These are phyloP conservation scores for Rhimphoctona megacephalus DNA, from an alignment of 2,888 invertebrate species.

Conservation along the genomic window DNA sequence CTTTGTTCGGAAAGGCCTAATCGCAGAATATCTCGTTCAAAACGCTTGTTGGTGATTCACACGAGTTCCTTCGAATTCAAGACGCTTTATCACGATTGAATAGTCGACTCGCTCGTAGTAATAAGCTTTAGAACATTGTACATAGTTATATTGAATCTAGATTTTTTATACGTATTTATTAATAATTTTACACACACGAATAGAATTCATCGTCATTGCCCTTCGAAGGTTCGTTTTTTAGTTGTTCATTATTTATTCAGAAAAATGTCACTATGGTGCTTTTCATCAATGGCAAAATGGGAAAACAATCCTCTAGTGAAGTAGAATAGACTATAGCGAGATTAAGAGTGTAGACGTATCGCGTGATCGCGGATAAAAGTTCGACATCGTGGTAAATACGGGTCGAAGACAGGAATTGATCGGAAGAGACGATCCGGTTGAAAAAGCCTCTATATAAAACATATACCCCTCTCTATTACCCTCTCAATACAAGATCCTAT, in stretches of 20 bases:
- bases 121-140: conserved; percentile 20
- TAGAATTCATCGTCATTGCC: background rate
- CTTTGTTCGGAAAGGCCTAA: background rate
- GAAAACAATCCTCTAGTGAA: background rate
- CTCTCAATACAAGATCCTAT: conserved; percentile 20
- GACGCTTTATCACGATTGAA: conserved; percentile 46
- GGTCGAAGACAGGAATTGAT: conserved; percentile 52
- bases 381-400: conserved; percentile 51
- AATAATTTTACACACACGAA: background rate
- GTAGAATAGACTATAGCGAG: background rate
- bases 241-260: background rate
- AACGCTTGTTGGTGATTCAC: conserved; percentile 35
- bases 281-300: background rate
- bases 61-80: conserved; percentile 32
- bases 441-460: conserved; percentile 30
- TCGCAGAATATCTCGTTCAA: background rate
- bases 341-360: conserved; percentile 28
- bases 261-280: background rate
- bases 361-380: conserved; percentile 49
- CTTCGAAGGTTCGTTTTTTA: background rate
- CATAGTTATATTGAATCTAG: background rate
- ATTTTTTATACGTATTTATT: background rate
- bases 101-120: conserved; percentile 52
- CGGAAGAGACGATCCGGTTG: conserved; percentile 4
- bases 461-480: background rate